These are phyloP conservation scores for Austrofundulus limnaeus DNA, from an alignment of 2,113 vertebrate genomes.

Conservation along the genomic window DNA sequence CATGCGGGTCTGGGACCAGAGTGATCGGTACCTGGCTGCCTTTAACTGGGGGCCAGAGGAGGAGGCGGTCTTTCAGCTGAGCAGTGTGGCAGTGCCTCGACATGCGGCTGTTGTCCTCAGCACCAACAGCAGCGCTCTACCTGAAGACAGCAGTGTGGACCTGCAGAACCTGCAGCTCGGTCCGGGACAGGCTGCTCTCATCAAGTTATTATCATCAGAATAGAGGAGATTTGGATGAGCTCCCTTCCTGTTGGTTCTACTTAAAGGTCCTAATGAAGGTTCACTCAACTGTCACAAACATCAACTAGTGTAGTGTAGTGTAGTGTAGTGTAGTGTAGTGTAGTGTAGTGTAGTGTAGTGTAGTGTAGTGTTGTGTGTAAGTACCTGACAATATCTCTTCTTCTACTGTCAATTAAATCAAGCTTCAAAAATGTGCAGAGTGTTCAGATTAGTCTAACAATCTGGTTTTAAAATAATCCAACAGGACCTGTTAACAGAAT, in stretches of 20 bases:
- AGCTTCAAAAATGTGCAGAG: no score
- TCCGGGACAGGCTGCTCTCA: constrained; percentile 76
- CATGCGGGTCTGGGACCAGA: constrained; percentile 87
- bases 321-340: no score
- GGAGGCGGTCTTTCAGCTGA: not conserved
- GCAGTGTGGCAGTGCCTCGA: constrained; percentile 42
- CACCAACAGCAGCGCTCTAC: constrained; percentile 53
- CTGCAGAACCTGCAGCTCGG: constrained; percentile 64
- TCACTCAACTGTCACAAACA: not conserved
- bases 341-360: no score
- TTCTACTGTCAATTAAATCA: no score
- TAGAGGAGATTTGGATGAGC: constrained; percentile 43
- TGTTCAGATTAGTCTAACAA: no score
- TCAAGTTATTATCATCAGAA: constrained; percentile 75
- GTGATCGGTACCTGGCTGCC: constrained; percentile 76
- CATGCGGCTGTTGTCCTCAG: constrained; percentile 66
- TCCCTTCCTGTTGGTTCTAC: not conserved
- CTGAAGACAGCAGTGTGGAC: constrained; percentile 25
- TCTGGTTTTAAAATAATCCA: not conserved
- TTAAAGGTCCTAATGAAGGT: not conserved
- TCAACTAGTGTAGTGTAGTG: no score
- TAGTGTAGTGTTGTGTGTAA: no score
- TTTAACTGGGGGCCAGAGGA: constrained; percentile 75
- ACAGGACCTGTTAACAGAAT: not conserved
- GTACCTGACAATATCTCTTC: no score